Base-by-base conservation (phyloP, 2,888 invertebrate species). In the Xanthia icteritia region DNA sequence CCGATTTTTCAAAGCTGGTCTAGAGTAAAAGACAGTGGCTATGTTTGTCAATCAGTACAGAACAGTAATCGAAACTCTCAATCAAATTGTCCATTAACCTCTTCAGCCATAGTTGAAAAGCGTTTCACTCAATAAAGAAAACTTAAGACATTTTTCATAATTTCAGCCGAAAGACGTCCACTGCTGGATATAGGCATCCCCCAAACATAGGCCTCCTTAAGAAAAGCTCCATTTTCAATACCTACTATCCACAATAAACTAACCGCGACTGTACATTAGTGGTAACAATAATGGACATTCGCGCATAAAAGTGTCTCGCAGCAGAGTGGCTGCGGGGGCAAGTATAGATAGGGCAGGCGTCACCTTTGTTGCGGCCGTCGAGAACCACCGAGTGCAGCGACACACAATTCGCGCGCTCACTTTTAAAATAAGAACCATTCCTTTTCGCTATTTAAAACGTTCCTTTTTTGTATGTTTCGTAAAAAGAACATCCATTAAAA, bases 271-370 rank as follows among this genome's bases (percentile, higher is more conserved):
- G 65, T 75, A 81, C 85, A 84, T 76, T 42, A 75, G 63, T 69
- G 51, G 83, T 82, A 79, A 86, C 81, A 83, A 86, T 84, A 92
- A 92, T 92, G 91, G 91, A 93, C 91, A 92, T 92, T 92, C 90
- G 90, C 88, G 89, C 89, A 89, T 89, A 91, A 91, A 93, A 92
- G 91, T 90, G 89, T 90, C 90, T 90, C 83, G 90, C 77, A 81
- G 88, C 86, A 79, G 86, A 91, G 91, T 90, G 89, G 89, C 84
- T 81, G 82, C 70, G 89, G 88, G 91, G 89, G 91, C 88, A 86
- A 88, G 91, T 87, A 90, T 89, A 93, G 94, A 94, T 93, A 94
- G 91, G 90, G 94, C 94, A 94, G 92, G 92, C 88, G 85, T 87
- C 91, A 90, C 92, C 93, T 93, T 94, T 93, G 94, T 94, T 89